A percentile compares a stretch with the other conserved stretches of the same genome.
Conservation (phyloP, 2,888 invertebrate species). For the Cremastinae sp. region DNA sequence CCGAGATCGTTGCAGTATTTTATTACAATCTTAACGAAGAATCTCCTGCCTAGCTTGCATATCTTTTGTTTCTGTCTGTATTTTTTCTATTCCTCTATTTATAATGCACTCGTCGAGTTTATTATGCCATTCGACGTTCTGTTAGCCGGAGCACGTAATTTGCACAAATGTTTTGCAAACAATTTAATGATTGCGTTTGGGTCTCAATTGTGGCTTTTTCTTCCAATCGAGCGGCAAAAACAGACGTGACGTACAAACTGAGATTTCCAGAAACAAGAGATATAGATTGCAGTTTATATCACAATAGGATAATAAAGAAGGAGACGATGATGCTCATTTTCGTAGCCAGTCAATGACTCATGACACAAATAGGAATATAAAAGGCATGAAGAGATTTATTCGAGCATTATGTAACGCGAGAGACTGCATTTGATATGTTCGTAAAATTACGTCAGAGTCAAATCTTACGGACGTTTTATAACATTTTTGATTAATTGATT, state of each 20-base stretch:
- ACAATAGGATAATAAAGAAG: constrained; percentile 14
- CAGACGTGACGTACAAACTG: neutral
- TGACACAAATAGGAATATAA: constrained; percentile 29
- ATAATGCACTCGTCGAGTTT: constrained; percentile 29
- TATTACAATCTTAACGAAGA: constrained; percentile 34
- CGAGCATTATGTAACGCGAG: constrained; percentile 13
- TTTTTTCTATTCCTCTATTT: neutral
- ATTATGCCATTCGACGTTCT: constrained; percentile 34
- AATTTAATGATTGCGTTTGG: constrained; percentile 1
- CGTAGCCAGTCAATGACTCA: constrained; percentile 47
- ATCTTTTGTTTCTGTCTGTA: constrained; percentile 8
- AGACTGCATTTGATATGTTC: constrained; percentile 37
- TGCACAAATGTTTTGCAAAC: constrained; percentile 33
- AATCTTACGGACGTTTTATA: neutral
- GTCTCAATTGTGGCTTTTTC: constrained; percentile 8
- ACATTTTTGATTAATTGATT: constrained; percentile 33
- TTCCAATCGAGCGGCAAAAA: constrained; percentile 22
- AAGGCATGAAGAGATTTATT: constrained; percentile 4
- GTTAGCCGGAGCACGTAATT: constrained; percentile 14
- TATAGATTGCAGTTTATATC: neutral
- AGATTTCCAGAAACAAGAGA: neutral
- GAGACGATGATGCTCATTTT: constrained; percentile 1
- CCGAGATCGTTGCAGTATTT: constrained; percentile 9
- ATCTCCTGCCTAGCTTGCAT: constrained; percentile 35
- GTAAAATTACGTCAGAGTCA: constrained; percentile 23